Conservation (phyloP, 2,888 invertebrate genomes). For the Poecilus cupreus region DNA sequence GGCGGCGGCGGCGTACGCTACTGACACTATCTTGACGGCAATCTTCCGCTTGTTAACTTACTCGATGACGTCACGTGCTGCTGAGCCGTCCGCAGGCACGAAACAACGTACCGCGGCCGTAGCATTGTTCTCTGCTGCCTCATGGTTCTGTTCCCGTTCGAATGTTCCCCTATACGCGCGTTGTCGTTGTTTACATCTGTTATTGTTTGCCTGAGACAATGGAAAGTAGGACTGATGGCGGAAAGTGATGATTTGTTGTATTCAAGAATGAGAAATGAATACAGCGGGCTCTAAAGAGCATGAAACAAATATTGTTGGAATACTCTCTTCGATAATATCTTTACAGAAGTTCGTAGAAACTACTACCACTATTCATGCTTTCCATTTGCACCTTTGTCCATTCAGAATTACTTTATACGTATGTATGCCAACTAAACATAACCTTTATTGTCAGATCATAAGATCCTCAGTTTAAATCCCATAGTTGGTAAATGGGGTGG, state of each 20-base stretch:
- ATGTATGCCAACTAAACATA: too few species aligned
- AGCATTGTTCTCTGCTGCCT: slow-evolving; percentile 30
- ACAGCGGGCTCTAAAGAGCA: not conserved
- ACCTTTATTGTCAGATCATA: too few species aligned
- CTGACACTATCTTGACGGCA: slow-evolving; percentile 56
- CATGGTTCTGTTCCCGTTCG: not conserved
- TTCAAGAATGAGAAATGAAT: slow-evolving; percentile 37
- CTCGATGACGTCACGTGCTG: slow-evolving; percentile 54
- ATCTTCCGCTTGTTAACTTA: slow-evolving; percentile 59
- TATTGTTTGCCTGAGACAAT: slow-evolving; percentile 30
- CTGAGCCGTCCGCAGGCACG: slow-evolving; percentile 40
- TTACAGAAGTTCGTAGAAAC: not conserved
- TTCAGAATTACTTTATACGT: too few species aligned
- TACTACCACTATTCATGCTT: too few species aligned
- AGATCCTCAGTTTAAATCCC: too few species aligned
- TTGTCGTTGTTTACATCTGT: slow-evolving; percentile 39
- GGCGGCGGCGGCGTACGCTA: slow-evolving; percentile 26
- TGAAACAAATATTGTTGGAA: not conserved
- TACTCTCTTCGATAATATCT: not conserved
- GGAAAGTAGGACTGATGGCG: slow-evolving; percentile 35
- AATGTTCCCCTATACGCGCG: slow-evolving; percentile 26
- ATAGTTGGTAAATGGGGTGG: too few species aligned
- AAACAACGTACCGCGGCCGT: not conserved
- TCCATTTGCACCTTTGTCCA: too few species aligned
- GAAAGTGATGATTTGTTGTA: slow-evolving; percentile 42